Conservation (phyloP, 37 sponge, comb jelly and placozoan genomes). For the Bolinopsis microptera region DNA sequence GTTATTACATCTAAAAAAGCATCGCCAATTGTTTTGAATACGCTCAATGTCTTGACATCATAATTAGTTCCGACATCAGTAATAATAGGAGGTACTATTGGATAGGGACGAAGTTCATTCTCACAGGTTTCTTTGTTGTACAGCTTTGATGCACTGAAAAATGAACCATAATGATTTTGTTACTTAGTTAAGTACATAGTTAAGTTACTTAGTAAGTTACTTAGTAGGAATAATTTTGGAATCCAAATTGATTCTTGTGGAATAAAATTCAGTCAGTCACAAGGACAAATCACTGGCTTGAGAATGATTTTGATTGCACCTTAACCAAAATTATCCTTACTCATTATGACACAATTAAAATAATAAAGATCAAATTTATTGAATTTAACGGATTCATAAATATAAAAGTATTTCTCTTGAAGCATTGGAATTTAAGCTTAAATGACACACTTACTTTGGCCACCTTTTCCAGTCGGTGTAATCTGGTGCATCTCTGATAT, state of each 20-base stretch:
- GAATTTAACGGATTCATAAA: background rate
- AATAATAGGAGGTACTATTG: background rate
- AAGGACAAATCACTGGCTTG: too few relatives aligned
- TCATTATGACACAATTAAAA: too few relatives aligned
- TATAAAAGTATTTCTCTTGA: too few relatives aligned
- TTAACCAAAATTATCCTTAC: too few relatives aligned
- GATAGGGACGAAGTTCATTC: background rate
- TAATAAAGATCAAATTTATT: too few relatives aligned
- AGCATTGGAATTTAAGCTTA: background rate
- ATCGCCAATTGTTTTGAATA: constrained; percentile 6
- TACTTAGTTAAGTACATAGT: too few relatives aligned
- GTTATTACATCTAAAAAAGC: background rate
- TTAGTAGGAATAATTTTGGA: too few relatives aligned
- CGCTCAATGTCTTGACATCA: background rate
- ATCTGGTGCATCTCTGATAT: background rate
- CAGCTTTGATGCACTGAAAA: background rate
- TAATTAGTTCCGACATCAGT: background rate
- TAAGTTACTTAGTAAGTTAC: too few relatives aligned
- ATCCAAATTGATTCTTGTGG: too few relatives aligned
- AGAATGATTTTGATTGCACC: too few relatives aligned
- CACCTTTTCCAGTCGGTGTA: background rate
- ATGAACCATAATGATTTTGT: background rate
- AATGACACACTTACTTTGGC: background rate
- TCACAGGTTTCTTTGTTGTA: background rate
- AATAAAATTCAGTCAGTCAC: too few relatives aligned